Base-by-base conservation (phyloP, 2,113 vertebrate genomes). In the Lonchura striata region DNA sequence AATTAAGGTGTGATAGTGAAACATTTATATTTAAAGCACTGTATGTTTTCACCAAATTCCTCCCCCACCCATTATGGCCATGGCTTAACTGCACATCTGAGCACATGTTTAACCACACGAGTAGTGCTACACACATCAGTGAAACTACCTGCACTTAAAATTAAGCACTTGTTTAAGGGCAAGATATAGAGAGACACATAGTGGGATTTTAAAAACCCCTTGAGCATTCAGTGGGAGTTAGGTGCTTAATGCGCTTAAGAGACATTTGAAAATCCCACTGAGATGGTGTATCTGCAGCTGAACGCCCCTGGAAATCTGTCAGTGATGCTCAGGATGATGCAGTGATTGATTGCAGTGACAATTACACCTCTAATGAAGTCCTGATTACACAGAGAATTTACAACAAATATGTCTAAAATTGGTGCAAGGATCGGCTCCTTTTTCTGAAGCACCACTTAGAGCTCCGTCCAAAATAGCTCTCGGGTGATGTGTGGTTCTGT, bases 91-190 rank as follows among this genome's bases (percentile, higher is more conserved):
- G 82, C 13, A 7, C 71, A 37, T 88, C 93, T 91, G 94, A 90
- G 79, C 90, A 83, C 84, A 59, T 87, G 90, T 96, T 95, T 95
- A 96, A 88, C 87, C 92, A 92, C 92, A 93, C 60, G 33, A 86
- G 85, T 14, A 82, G 78, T n/a, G 28, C 79, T 92, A 30, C 53
- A 74, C 82, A 86, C 88, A 92, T 90, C 92, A 95, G 15, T 74
- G 90, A 93, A 94, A 96, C 85, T 92, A 88, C 94, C 90, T 93
- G 93, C 90, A 94, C 95, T 97, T 94, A 95, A 95, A 97, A 95
- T 93, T 96, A 93, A 95, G 93, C 94, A 95, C 94, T 96, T 97
- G 92, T 97, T 97, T 96, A 96, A 94, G 94, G 93, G 90, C 92
- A 94, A 95, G 90, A 91, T 33, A 42, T 47, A 86, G 87, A 92